Percentiles rank a stretch among this genome's conserved stretches.
Evolutionary conservation across 2,113 vertebrate genomes (phyloP).

Genomic region (Amphiprion ocellaris): DNA sequence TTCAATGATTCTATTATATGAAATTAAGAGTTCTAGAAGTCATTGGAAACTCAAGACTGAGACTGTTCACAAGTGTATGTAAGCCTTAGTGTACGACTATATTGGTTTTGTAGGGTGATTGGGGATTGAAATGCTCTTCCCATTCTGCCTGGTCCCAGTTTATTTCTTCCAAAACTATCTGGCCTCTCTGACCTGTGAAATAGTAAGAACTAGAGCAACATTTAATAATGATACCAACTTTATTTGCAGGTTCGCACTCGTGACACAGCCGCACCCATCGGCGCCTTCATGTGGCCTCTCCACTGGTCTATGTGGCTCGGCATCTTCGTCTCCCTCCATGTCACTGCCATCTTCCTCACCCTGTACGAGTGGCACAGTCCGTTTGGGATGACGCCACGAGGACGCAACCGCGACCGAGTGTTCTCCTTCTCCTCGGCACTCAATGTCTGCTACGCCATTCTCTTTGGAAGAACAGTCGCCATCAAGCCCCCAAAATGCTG

Average conservation of each 20-base stretch:
- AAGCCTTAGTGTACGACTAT: no score
- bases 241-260: conserved; percentile 87
- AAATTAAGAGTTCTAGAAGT: no score
- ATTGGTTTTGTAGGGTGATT: no score
- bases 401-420: conserved; percentile 91
- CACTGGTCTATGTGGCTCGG: conserved; percentile 99
- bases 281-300: conserved; percentile 97
- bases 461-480: conserved; percentile 94
- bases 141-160: neutral
- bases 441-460: conserved; percentile 96
- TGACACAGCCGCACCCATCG: conserved; percentile 92
- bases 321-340: conserved; percentile 93
- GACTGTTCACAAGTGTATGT: no score
- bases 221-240: neutral
- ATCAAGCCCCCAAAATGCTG: conserved; percentile 98
- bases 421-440: conserved; percentile 98
- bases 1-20: no score
- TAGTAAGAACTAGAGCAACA: neutral
- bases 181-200: no score
- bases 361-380: conserved; percentile 97
- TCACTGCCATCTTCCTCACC: conserved; percentile 94
- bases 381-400: conserved; percentile 94
- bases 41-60: no score
- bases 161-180: neutral
- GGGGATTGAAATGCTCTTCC: neutral